A percentile compares a stretch with the other conserved stretches of the same genome.
Evolutionary conservation across 2,113 vertebrate genomes (phyloP).

Genomic region (Naja naja): DNA sequence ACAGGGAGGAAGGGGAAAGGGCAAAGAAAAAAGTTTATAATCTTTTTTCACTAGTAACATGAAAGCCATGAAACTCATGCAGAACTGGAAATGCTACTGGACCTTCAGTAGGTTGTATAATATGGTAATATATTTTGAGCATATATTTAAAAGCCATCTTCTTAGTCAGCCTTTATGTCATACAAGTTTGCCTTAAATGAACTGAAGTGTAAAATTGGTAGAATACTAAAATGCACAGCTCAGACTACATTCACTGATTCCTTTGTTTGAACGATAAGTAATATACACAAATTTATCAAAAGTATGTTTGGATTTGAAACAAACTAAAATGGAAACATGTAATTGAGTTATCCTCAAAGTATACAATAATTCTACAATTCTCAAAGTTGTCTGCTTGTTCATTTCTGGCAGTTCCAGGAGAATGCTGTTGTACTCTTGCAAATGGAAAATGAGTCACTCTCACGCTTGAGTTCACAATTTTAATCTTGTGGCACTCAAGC

Average conservation of each 20-base stretch:
- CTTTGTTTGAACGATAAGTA: not conserved
- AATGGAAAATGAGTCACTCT: not conserved
- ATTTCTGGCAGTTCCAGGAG: not conserved
- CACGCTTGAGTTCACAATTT: not conserved
- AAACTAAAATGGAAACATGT: not conserved
- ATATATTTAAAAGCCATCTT: not conserved
- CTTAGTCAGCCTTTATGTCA: not conserved
- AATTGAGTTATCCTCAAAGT: not conserved
- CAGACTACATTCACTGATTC: not conserved
- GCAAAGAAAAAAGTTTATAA: not conserved
- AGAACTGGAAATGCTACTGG: not conserved
- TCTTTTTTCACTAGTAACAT: not conserved
- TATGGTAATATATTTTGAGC: not conserved
- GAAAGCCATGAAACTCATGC: not conserved
- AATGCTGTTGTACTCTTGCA: not conserved
- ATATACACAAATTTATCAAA: not conserved
- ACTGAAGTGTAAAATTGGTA: not conserved
- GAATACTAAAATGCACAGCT: not conserved
- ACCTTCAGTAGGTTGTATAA: not conserved
- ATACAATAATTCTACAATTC: not conserved
- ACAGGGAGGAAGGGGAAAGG: too few species aligned
- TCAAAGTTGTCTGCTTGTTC: not conserved
- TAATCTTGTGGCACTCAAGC: not conserved
- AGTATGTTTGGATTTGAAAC: not conserved
- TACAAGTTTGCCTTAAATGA: not conserved